Evolutionary conservation across 2,113 vertebrate genomes (phyloP).

Genomic region (Ondatra zibethicus): DNA sequence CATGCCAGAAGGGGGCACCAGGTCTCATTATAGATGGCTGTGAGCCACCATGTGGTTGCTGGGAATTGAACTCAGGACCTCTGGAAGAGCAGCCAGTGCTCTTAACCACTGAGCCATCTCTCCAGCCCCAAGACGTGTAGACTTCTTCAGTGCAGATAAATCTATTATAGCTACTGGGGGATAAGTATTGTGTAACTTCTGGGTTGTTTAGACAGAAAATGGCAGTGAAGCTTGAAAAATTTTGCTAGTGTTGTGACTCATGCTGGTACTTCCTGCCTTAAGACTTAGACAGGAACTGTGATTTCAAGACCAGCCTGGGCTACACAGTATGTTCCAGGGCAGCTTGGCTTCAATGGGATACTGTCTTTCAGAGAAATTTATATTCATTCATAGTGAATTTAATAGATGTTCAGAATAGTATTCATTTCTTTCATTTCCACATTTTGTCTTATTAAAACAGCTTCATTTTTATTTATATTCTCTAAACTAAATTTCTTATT

Average conservation of each 20-base stretch:
- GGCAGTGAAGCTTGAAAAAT: constrained; percentile 11
- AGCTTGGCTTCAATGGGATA: neutral
- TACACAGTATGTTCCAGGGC: neutral
- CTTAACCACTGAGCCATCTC: too few species aligned
- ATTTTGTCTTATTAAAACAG: neutral
- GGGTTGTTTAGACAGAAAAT: constrained; percentile 62
- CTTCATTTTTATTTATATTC: constrained; percentile 44
- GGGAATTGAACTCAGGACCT: too few species aligned
- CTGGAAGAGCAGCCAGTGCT: too few species aligned
- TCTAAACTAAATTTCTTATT: constrained; percentile 42
- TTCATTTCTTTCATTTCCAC: neutral
- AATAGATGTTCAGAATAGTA: constrained; percentile 20
- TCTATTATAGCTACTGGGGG: constrained; percentile 80
- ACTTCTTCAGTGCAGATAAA: constrained; percentile 82
- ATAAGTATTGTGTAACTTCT: constrained; percentile 75
- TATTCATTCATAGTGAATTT: constrained; percentile 44
- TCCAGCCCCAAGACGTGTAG: constrained; percentile 82
- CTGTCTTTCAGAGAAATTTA: constrained; percentile 6
- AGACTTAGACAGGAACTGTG: neutral
- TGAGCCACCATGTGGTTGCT: too few species aligned
- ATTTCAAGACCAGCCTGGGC: neutral
- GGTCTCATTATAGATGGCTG: too few species aligned
- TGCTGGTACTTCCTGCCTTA: neutral
- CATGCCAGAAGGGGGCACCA: too few species aligned
- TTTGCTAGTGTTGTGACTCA: neutral